Evolutionary conservation across 2,113 vertebrate species (phyloP), one percentile per base, ranked within the genome.

Genomic region (Siniperca chuatsi): DNA sequence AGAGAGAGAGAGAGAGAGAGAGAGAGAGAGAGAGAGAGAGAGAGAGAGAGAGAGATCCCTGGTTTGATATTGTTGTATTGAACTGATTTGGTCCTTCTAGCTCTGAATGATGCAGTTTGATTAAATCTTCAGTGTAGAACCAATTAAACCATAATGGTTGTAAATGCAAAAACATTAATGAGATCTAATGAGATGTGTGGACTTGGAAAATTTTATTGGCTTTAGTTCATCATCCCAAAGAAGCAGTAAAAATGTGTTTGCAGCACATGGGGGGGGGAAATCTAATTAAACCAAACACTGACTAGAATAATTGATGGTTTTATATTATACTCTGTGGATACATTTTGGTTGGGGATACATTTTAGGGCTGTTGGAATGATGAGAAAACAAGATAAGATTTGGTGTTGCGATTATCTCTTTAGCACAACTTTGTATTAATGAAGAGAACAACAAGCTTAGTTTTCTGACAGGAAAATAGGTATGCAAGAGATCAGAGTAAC

Each of bases 91-190:
- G 37, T 78, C 29, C 11, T 4, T 18, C 29, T 8, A 13, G 11
- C 42, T 74, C 8, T 50, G 42, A 76, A 69, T 29, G 48, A 74
- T 77, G 8, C 50, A 16, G 23, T 62, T 60, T 62, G 64, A 87
- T 78, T 61, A 66, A 12, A 54, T 72, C n/a, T 40, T 82, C 23
- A 58, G 37, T 37, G 15, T 18, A 21, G 44, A 66, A 25, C 16
- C 8, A 68, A 55, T 68, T 71, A 75, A 71, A 81, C 61, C 20
- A 69, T 18, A n/a, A 18, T 61, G 69, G 10, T 65, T 50, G 11
- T 69, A 33, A 79, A 29, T 37, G 42, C 11, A 66, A 48, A 78
- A 50, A 42, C 11, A n/a, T 29, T n/a, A 64, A 37, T 37, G 35
- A 37, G 35, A 37, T 67, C 35, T 69, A 16, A 75, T 65, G 58